These are phyloP conservation scores for Meles meles DNA, from an alignment of 2,113 vertebrate species.

Conservation along the genomic window DNA sequence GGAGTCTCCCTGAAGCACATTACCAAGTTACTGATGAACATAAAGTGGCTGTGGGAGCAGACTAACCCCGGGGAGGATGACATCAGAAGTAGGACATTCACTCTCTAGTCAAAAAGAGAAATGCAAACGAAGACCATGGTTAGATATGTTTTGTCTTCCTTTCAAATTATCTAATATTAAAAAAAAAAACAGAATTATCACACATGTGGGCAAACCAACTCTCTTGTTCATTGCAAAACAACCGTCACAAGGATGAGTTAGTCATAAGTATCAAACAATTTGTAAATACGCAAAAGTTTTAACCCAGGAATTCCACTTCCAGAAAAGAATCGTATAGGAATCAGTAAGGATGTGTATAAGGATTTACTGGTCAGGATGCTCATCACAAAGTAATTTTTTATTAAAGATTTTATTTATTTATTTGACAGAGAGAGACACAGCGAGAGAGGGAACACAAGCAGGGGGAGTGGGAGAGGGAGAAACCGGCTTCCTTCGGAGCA, in stretches of 20 bases:
- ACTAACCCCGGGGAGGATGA: not conserved
- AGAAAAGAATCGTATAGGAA: not conserved
- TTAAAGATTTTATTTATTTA: no score
- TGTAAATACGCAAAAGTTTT: not conserved
- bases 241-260: not conserved
- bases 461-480: no score
- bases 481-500: no score
- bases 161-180: not conserved
- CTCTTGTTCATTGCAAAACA: not conserved
- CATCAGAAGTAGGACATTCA: not conserved
- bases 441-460: no score
- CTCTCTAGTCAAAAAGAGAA: not conserved
- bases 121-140: not conserved
- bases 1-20: not conserved
- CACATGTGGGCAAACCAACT: not conserved
- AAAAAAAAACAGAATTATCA: not conserved
- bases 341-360: not conserved
- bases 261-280: not conserved
- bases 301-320: not conserved
- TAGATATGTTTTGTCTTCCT: not conserved
- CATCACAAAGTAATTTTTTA: not conserved
- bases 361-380: not conserved
- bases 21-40: not conserved
- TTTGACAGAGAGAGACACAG: no score
- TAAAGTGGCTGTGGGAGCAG: not conserved